Base-by-base conservation (phyloP, 2,888 invertebrate genomes). In the Isoperla grammatica region DNA sequence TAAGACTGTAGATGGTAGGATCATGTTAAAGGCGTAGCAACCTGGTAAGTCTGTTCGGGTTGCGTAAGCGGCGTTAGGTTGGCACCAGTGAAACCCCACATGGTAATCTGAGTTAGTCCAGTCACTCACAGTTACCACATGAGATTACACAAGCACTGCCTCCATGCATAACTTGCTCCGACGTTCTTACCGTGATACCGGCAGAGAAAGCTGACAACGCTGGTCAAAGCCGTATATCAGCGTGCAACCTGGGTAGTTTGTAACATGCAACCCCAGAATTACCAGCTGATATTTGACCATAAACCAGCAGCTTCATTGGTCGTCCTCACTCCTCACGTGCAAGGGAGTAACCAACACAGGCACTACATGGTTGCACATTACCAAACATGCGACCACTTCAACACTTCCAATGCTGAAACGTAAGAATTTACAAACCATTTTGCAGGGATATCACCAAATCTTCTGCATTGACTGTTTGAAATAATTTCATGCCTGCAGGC, bases 251-350 rank as follows among this genome's bases (percentile, higher is more conserved):
- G 91, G 86, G 87, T 69, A 70, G 77, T 72, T 73, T 74, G 72
- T 75, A 75, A 76, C 71, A 63, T 65, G 63, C 73, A 71, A 80
- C 81, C 89, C 90, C 90, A 90, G 90, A 93, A 94, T 95, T 95
- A 95, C 94, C 93, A 93, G 93, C 93, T 95, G 95, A 95, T 95
- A 95, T 95, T 95, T 90, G 83, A 80, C 79, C 79, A 70, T 69
- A 70, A 69, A 75, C 73, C 70, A 66, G 67, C 67, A 60, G 37
- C 29, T 29, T 23, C 48, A 19, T 23, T 22, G 49, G 13, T 23
- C 23, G 49, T n/a, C 49, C 12, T 20, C 11, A 5, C 46, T 20
- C 2, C 15, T 2, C 2, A n/a, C 15, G 9, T 4, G 5, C 5
- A 29, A 8, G 29, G 29, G 8, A 29, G 8, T 29, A 6, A 29